These are phyloP conservation scores for Chascanopsetta lugubris DNA, from an alignment of 2,113 vertebrate genomes.

Conservation along the genomic window DNA sequence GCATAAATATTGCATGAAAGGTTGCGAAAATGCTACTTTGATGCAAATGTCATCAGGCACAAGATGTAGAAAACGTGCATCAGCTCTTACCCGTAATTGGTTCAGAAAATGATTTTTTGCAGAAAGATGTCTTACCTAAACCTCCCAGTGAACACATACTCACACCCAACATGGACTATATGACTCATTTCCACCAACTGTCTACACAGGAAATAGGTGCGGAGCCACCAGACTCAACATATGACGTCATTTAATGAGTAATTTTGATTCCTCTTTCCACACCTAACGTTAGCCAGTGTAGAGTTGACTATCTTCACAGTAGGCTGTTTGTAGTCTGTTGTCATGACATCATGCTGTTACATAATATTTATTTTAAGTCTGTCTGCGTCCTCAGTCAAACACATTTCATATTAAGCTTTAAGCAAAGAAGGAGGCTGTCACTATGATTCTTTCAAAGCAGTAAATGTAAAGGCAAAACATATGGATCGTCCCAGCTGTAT, in stretches of 20 bases:
- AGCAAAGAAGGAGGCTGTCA: background rate
- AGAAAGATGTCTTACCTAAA: background rate
- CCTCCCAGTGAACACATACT: conserved; percentile 1
- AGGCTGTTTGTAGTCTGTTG: background rate
- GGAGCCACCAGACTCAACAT: conserved; percentile 54
- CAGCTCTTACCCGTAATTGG: too few relatives aligned
- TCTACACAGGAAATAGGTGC: conserved; percentile 63
- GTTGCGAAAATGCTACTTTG: conserved; percentile 40
- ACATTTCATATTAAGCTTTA: background rate
- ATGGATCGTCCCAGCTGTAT: background rate
- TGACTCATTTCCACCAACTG: conserved; percentile 33
- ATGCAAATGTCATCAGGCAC: conserved; percentile 59
- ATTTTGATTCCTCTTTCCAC: conserved; percentile 27
- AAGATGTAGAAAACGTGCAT: conserved; percentile 37
- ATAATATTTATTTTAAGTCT: background rate
- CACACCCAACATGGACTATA: background rate
- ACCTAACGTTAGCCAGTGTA: background rate
- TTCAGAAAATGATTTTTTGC: conserved; percentile 23
- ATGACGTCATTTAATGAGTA: conserved; percentile 56
- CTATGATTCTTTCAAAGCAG: background rate
- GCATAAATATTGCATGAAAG: conserved; percentile 54
- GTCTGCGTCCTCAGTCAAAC: too few relatives aligned
- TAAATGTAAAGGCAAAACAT: background rate
- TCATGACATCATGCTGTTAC: background rate
- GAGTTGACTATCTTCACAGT: background rate